Evolutionary conservation across 2,797 vertebrate species (phyloP), one percentile per base, ranked within the genome.

Genomic region (Typhlichthys subterraneus): DNA sequence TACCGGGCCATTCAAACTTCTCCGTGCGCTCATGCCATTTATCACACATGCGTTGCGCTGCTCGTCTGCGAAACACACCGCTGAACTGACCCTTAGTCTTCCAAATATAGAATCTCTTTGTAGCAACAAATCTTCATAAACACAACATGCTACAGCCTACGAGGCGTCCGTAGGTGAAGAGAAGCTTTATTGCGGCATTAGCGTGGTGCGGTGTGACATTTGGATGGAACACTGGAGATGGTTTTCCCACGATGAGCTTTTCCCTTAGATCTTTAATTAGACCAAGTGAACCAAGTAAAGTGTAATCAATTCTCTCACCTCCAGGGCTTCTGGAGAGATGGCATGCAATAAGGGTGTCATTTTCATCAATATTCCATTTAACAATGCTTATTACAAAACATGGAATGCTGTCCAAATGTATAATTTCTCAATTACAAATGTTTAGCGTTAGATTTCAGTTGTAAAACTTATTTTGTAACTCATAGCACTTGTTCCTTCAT

Each of bases 221-320:
- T 23, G 65, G 73, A 77, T 79, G 77, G 86, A 87, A 82, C 77
- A 52, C 67, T 59, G 13, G 76, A 82, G 78, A 67, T 73, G 42
- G 68, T 75, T 65, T 60, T 76, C 87, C 84, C 87, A 47, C 33
- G 66, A 80, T 87, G 70, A 60, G 33, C 46, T 57, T 70, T 76
- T 23, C 72, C 73, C 67, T 86, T 80, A 87, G 80, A 89, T 86
- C 87, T 85, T 88, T 90, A 89, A 91, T 89, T 86, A 87, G 85
- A 74, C 58, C 74, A 76, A 60, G 77, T 73, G 78, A 77, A 86
- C 81, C 84, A 71, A 73, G 76, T 71, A 72, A 81, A 83, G 86
- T 84, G 80, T 88, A 88, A 89, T 90, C 86, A 90, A 90, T 89
- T 70, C 73, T 80, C 13, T 81, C 71, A 88, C 80, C 81, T 67